These are phyloP conservation scores for Coleophora flavipennella DNA, from an alignment of 2,888 invertebrate genomes.

Conservation along the genomic window DNA sequence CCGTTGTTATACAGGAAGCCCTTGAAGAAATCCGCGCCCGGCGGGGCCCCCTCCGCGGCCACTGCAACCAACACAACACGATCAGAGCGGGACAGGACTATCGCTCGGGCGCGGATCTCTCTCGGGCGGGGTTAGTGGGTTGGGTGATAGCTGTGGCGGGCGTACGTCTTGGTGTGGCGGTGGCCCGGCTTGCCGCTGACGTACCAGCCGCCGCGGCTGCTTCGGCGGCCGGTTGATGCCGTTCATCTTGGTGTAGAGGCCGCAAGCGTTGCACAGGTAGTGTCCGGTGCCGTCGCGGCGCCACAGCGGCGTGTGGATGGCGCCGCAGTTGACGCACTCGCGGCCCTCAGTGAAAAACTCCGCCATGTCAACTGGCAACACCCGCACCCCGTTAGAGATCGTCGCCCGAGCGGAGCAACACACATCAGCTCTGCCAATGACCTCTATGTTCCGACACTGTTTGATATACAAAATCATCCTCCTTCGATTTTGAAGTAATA, in stretches of 20 bases:
- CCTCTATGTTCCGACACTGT: no score
- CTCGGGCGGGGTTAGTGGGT: slow-evolving; percentile 25
- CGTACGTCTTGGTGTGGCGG: slow-evolving; percentile 53
- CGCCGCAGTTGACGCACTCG: slow-evolving; percentile 98
- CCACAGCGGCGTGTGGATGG: slow-evolving; percentile 98
- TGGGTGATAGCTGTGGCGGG: slow-evolving; percentile 29
- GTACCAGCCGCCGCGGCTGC: slow-evolving; percentile 98
- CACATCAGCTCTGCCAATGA: slow-evolving; percentile 16
- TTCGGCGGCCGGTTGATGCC: slow-evolving; percentile 98
- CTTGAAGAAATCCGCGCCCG: slow-evolving; percentile 91
- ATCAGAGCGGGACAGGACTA: slow-evolving; percentile 19
- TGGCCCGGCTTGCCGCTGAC: slow-evolving; percentile 70
- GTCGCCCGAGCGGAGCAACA: slow-evolving; percentile 14
- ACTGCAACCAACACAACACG: slow-evolving; percentile 76
- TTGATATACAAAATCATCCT: no score
- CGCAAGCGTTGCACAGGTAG: slow-evolving; percentile 99
- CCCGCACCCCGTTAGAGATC: not conserved
- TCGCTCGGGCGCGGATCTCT: slow-evolving; percentile 44
- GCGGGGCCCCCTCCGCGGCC: slow-evolving; percentile 86
- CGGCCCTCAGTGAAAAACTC: slow-evolving; percentile 92
- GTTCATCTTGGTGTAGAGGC: slow-evolving; percentile 99
- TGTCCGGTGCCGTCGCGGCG: slow-evolving; percentile 98
- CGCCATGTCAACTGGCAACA: slow-evolving; percentile 74
- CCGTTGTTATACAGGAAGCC: slow-evolving; percentile 85
- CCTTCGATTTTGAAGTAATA: no score